Evolutionary conservation across 92 coral and sea anemone species (phyloP), one percentile per base, ranked within the genome.

Genomic region (Epizoanthus ramosus): DNA sequence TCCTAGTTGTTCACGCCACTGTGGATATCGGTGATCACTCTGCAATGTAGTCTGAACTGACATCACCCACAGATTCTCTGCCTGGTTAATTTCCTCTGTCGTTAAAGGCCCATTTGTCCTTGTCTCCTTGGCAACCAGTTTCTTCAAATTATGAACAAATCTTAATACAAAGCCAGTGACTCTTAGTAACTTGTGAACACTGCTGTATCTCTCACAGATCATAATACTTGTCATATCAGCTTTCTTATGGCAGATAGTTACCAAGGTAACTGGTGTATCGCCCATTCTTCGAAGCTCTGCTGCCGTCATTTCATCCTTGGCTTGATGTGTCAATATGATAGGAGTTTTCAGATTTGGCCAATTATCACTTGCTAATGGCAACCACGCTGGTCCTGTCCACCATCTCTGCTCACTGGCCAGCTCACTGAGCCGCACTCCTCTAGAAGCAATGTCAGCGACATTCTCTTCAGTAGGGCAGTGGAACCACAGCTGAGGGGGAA

Each of bases 371-470:
- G 71, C 37, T 10, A 74, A 19, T n/a, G 79, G n/a, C 75, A 74
- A 24, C 87, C 87, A 83, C 57, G 21, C 61, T 13, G 90, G 87
- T 17, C 89, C 89, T 4, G 63, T 68, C 83, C 85, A 79, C 92
- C 85, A 63, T n/a, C 53, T 79, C 16, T 9, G 31, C 43, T 80
- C 74, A 16, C 39, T 15, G 15, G 54, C 73, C 63, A 84, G 25
- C 58, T 41, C 86, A n/a, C 58, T 73, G 16, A 76, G 35, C 47
- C 81, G 57, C n/a, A 65, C 35, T n/a, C 87, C 87, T 56, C 87
- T 64, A 8, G 86, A 81, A n/a, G 86, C 85, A 67, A 83, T 61
- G 63, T 83, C 91, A 5, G 91, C 83, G 63, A 73, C 56, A 80
- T 88, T 79, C 67, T 79, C 81, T 21, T 70, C 14, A 0, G 83